Base-by-base conservation (phyloP, 2,888 invertebrate genomes). In the Scotopteryx bipunctaria region DNA sequence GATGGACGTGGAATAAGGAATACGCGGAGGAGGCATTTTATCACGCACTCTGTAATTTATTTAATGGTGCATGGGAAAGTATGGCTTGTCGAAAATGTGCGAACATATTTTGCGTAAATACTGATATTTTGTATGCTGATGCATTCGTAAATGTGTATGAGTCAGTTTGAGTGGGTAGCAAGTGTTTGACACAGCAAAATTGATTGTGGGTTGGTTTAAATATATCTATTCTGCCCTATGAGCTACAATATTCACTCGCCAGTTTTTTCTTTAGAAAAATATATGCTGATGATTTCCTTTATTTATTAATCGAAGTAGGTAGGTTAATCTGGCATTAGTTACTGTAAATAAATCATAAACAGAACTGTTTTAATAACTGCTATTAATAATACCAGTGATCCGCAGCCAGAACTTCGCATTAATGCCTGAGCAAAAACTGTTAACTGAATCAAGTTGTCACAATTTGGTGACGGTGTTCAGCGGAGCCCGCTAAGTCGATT, bases 21-120 rank as follows among this genome's bases (percentile, higher is more conserved):
- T 55, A 55, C 58, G 58, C 64, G 59, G 63, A 67, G 57, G 42
- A 62, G 61, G 64, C 63, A 55, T 59, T 65, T 61, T 66, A 55
- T 59, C 54, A 45, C 40, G 44, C 55, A 41, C 55, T 59, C 33
- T n/a, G n/a, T 49, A 43, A 50, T 51, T 61, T 58, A 54, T 60
- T 56, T 60, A 62, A 64, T 60, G 59, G 52, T 48, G 57, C 58
- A 55, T 59, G 31, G 41, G 9, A 57, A 61, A 55, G 56, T 56
- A 55, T 55, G 47, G 51, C 51, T 54, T 57, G 29, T 40, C 16
- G 35, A 23, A 41, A 44, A 54, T 35, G 15, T 52, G 37, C 27
- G 21, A 8, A 16, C 21, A 31, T 25, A 13, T 41, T 46, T 47
- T 44, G 29, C 21, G 29, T 31, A 17, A 42, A 32, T 36, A 19